These are phyloP conservation scores for Erynnis tages DNA, from an alignment of 2,888 invertebrate genomes.

Conservation along the genomic window DNA sequence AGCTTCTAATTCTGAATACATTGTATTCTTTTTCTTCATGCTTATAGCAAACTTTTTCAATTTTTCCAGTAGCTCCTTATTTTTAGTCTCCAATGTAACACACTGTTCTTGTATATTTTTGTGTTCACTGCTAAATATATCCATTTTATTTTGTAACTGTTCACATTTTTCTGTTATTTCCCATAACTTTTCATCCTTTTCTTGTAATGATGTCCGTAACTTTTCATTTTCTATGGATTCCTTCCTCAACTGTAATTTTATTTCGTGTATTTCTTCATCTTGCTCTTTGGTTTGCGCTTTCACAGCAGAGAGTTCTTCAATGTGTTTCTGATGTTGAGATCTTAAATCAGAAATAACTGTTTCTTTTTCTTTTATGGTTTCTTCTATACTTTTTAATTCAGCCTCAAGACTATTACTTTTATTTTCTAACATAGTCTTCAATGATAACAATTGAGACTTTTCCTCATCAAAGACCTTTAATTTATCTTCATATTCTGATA, in stretches of 20 bases:
- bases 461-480: slow-evolving; percentile 69
- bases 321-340: slow-evolving; percentile 68
- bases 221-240: slow-evolving; percentile 84
- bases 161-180: slow-evolving; percentile 74
- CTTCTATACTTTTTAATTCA: slow-evolving; percentile 66
- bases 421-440: slow-evolving; percentile 56
- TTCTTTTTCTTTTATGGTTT: slow-evolving; percentile 68
- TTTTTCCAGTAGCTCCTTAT: slow-evolving; percentile 87
- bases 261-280: slow-evolving; percentile 80
- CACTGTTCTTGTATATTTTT: slow-evolving; percentile 60
- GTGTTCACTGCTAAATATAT: slow-evolving; percentile 61
- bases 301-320: slow-evolving; percentile 70
- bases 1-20: slow-evolving; percentile 84
- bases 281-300: slow-evolving; percentile 74
- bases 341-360: slow-evolving; percentile 69
- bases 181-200: slow-evolving; percentile 70
- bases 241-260: slow-evolving; percentile 77
- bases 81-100: slow-evolving; percentile 79
- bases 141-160: slow-evolving; percentile 61
- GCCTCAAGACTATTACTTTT: slow-evolving; percentile 55
- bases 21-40: slow-evolving; percentile 86
- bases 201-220: slow-evolving; percentile 80
- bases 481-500: slow-evolving; percentile 64
- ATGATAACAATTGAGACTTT: slow-evolving; percentile 56
- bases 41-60: slow-evolving; percentile 89